Base-by-base conservation (phyloP, 1,140 invertebrate species). In the Drosophila punjabiensis region DNA sequence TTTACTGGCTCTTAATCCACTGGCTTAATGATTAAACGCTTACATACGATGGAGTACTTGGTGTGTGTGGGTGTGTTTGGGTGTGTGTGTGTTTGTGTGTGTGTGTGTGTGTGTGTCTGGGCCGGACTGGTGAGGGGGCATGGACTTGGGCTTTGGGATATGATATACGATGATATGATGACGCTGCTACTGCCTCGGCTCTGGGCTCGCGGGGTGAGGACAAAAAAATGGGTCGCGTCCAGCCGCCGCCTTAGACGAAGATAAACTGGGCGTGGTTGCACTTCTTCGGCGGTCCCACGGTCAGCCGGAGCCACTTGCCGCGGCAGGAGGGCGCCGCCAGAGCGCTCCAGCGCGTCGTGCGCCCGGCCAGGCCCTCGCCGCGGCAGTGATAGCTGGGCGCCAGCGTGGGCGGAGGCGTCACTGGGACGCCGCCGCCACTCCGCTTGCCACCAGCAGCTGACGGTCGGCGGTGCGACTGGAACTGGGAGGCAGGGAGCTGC, bases 261-360 rank as follows among this genome's bases (percentile, higher is more conserved):
- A 96, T 96, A 86, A 96, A 96, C 84, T 95, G 94, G 5, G 95
- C 94, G 55, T 95, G 94, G 18, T 93, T 92, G 84, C 95, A 95
- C 94, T 94, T 88, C 93, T 94, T 89, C 94, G 95, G 81, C 95
- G 95, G 11, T 92, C 94, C 95, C 18, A 95, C 93, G 59, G 94
- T 94, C 13, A 95, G 94, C 20, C 96, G 95, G n/a, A 96, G 92
- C 97, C 97, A 98, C 92, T 97, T 97, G 39, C 97, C 97, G 79
- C 97, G 96, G 93, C 97, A 98, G 75, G 96, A 96, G 11, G 96
- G 95, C 37, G 95, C 95, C 18, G 96, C 95, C 18, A 97, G 94
- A 41, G 96, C 96, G 59, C 95, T 96, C 95, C 96, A 98, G 41
- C 96, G 94, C 18, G 96, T 97, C 62, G 95, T 94, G 79, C 95